Evolutionary conservation across 2,888 invertebrate species (phyloP), one percentile per base, ranked within the genome.

Genomic region (Cheilosia urbana): DNA sequence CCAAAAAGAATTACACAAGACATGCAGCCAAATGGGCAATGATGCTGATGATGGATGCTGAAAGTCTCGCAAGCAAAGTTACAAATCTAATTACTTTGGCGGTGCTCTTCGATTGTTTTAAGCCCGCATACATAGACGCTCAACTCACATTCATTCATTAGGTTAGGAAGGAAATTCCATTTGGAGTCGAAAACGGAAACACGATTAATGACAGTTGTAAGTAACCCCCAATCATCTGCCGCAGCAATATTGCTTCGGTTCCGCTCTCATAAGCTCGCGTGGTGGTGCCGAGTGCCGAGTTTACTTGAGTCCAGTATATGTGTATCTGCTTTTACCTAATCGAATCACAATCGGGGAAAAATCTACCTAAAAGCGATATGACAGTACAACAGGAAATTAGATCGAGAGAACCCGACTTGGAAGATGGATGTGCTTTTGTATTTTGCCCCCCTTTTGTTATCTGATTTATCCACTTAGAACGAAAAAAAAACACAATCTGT

Each of bases 31-130:
- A 85, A 53, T 65, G 63, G 27, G 58, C 57, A 69, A 66, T 63
- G 69, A 66, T 77, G 85, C 80, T 76, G 71, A 72, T 80, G 85
- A 85, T 81, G 80, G 85, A 85, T 85, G 80, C 76, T 76, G 69
- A 47, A 71, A 69, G 72, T 73, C 68, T 53, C 66, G 51, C 55
- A 53, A 62, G 55, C 40, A 57, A 69, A 2, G 40, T 15, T 21
- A 21, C 19, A 57, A n/a, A 45, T 6, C 17, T 47, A 84, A 84
- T 84, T 79, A 79, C 60, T 68, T 73, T 24, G 40, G 65, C 66
- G 72, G 27, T 30, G 63, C 57, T 15, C 40, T 37, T 49, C 65
- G 65, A 76, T 81, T 76, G 57, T 81, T 69, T 65, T 55, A 55
- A 62, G 68, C 47, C 24, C 40, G 53, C 19, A 11, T 21, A 27